These are phyloP conservation scores for Augochlorella aurata DNA, from an alignment of 2,888 invertebrate species.

Conservation along the genomic window DNA sequence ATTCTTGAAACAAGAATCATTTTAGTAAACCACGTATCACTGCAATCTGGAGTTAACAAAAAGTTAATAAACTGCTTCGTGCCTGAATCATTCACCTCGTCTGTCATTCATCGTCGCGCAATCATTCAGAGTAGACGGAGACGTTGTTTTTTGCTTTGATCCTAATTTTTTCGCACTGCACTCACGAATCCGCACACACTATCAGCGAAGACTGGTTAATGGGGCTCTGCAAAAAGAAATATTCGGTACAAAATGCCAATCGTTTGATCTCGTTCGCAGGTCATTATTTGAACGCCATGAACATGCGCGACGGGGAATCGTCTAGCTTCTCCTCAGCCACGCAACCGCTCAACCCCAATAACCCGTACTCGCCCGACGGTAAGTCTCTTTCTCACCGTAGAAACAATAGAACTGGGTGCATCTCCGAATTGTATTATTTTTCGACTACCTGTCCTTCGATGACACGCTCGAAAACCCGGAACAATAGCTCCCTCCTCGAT, in stretches of 20 bases:
- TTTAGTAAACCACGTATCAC: not conserved
- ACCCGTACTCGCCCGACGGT: constrained; percentile 96
- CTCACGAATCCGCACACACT: not conserved
- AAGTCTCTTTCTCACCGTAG: constrained; percentile 79
- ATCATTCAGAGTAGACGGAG: not conserved
- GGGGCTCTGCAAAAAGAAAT: constrained; percentile 54
- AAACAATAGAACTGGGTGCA: constrained; percentile 12
- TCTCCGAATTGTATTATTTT: not conserved
- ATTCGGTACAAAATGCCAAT: constrained; percentile 57
- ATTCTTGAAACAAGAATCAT: not conserved
- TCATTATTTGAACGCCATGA: constrained; percentile 86
- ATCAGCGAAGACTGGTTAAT: constrained; percentile 69
- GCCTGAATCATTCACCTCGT: not conserved
- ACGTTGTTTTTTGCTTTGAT: not conserved
- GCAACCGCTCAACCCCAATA: constrained; percentile 93
- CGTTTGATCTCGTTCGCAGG: constrained; percentile 82
- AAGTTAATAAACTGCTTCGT: not conserved
- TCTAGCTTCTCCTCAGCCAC: constrained; percentile 89
- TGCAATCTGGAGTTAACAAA: not conserved
- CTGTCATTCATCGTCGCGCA: too few species aligned
- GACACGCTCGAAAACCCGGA: not conserved
- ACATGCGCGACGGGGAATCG: constrained; percentile 83
- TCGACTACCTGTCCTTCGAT: not conserved
- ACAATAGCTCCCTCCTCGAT: not conserved
- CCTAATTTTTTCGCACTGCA: not conserved